Evolutionary conservation across 2,888 invertebrate genomes (phyloP).

Genomic region (Hypselothyrea guttata): DNA sequence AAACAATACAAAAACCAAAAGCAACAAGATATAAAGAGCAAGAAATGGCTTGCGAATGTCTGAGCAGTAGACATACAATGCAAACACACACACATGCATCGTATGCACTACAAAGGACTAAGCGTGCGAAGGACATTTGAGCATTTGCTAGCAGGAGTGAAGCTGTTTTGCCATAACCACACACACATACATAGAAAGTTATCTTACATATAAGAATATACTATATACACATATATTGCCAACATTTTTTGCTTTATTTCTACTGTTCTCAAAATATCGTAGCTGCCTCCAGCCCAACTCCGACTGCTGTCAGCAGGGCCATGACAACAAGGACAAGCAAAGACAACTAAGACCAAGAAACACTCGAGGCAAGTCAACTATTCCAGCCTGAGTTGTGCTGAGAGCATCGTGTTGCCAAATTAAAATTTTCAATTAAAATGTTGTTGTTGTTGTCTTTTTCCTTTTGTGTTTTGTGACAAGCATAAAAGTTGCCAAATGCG

Average conservation of each 20-base stretch:
- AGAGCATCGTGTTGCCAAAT: constrained; percentile 64
- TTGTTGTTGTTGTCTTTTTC: constrained; percentile 55
- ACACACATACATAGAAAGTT: constrained; percentile 42
- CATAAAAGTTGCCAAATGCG: not conserved
- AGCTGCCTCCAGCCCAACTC: constrained; percentile 33
- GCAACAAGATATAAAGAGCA: constrained; percentile 73
- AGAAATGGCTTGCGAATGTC: constrained; percentile 55
- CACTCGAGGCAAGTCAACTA: constrained; percentile 3
- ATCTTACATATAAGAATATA: constrained; percentile 1
- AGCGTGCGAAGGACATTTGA: constrained; percentile 68
- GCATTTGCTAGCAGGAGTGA: constrained; percentile 62
- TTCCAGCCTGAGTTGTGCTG: too few relatives aligned
- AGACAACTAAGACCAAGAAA: constrained; percentile 2
- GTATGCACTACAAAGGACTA: constrained; percentile 29
- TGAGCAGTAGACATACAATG: constrained; percentile 41
- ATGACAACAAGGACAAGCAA: constrained; percentile 15
- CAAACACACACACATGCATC: constrained; percentile 15
- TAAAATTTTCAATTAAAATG: constrained; percentile 79
- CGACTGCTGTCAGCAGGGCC: constrained; percentile 38
- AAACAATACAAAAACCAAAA: constrained; percentile 45
- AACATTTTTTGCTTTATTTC: constrained; percentile 59
- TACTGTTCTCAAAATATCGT: not conserved
- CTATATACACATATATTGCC: constrained; percentile 3
- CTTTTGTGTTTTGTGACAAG: constrained; percentile 10
- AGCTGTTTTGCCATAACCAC: constrained; percentile 73